These are phyloP conservation scores for Caenorhabditis sulstoni DNA, from an alignment of 2,888 invertebrate genomes.

Conservation along the genomic window DNA sequence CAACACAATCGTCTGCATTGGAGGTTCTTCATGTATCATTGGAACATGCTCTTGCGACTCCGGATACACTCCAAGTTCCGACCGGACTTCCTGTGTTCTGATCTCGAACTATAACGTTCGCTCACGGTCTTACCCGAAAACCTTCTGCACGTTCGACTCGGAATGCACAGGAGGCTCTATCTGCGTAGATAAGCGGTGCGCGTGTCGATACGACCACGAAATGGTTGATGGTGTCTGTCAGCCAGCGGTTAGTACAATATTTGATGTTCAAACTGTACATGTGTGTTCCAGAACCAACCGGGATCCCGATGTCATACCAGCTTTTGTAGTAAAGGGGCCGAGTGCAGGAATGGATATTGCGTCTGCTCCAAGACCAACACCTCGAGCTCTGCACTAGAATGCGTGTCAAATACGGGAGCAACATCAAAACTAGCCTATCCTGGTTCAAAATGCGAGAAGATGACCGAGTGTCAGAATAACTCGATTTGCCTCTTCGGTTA, in stretches of 20 bases:
- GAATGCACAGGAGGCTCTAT: slow-evolving; percentile 63
- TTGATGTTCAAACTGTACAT: background rate
- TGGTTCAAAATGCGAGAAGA: slow-evolving; percentile 57
- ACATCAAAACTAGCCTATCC: slow-evolving; percentile 41
- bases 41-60: slow-evolving; percentile 78
- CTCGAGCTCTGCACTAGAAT: slow-evolving; percentile 44
- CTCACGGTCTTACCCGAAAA: slow-evolving; percentile 64
- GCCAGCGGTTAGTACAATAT: slow-evolving; percentile 9
- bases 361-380: slow-evolving; percentile 56
- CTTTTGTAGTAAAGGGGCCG: slow-evolving; percentile 67
- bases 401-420: slow-evolving; percentile 10
- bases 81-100: slow-evolving; percentile 66
- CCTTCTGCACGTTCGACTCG: slow-evolving; percentile 53
- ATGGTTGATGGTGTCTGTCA: slow-evolving; percentile 61
- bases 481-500: slow-evolving; percentile 60
- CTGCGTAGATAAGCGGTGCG: slow-evolving; percentile 64
- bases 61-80: slow-evolving; percentile 73
- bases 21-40: slow-evolving; percentile 77
- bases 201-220: slow-evolving; percentile 63
- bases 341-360: slow-evolving; percentile 68
- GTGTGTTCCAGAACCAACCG: slow-evolving; percentile 49
- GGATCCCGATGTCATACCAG: slow-evolving; percentile 58
- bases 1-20: slow-evolving; percentile 71
- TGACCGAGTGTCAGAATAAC: slow-evolving; percentile 50
- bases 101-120: slow-evolving; percentile 44